Conservation (phyloP, 2,113 vertebrate species). For the Platysternon megacephalum region DNA sequence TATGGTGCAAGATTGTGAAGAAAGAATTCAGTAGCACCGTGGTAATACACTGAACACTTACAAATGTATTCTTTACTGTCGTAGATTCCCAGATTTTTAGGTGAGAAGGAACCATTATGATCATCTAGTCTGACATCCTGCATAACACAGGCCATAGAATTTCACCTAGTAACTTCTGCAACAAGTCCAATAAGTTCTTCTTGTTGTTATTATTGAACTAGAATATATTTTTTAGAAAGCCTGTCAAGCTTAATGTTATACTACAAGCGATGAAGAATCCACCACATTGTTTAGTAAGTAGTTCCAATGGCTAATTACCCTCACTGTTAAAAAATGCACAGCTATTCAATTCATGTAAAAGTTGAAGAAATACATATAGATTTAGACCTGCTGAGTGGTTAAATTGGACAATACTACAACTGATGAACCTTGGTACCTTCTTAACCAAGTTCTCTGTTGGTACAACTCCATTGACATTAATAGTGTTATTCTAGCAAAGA, state of each 20-base stretch:
- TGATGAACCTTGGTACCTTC: background rate
- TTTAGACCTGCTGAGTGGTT: conserved; percentile 2
- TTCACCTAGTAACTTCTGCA: background rate
- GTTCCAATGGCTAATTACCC: background rate
- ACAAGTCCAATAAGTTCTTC: background rate
- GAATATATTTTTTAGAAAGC: background rate
- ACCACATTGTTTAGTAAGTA: background rate
- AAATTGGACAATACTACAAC: background rate
- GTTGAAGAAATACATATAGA: background rate
- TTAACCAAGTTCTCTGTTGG: background rate
- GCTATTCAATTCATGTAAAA: background rate
- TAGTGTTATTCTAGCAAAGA: background rate
- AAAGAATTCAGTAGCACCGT: background rate
- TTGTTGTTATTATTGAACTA: background rate
- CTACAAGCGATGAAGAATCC: background rate
- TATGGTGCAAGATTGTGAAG: background rate
- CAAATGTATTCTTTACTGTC: background rate
- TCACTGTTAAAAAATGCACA: background rate
- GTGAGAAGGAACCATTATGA: background rate
- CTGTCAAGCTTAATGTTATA: background rate
- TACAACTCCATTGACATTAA: background rate
- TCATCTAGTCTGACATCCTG: background rate
- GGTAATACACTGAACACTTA: background rate
- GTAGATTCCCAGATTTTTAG: background rate
- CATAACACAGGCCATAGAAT: background rate